Percentiles rank a stretch among this genome's conserved stretches.
phyloP scores from a whole-genome alignment of 2,888 invertebrate genomes.

The Eupithecia pulchellata region DNA sequence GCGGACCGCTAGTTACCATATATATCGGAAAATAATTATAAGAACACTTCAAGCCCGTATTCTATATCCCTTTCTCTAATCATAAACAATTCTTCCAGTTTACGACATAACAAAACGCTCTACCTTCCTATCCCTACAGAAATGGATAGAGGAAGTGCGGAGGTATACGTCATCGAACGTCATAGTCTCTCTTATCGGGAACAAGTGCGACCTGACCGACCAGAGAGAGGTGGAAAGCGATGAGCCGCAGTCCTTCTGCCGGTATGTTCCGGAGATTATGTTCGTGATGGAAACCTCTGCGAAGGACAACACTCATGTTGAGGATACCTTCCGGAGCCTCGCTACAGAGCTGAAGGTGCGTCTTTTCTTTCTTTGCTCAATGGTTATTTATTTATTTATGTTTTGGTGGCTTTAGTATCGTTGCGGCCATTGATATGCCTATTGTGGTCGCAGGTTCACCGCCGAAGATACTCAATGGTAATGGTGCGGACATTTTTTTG shows the following conservation, averaged over 20 bases:
- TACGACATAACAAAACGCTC: conserved; percentile 98
- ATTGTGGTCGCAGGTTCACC: no score
- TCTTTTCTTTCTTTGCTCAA: not conserved
- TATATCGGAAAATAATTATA: not conserved
- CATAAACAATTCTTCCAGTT: conserved; percentile 79
- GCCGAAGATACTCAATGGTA: no score
- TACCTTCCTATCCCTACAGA: conserved; percentile 95
- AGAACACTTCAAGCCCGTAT: not conserved
- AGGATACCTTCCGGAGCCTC: conserved; percentile 93
- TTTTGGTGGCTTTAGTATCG: no score
- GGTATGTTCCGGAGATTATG: conserved; percentile 94
- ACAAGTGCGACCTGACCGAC: conserved; percentile 94
- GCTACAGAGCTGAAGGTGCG: conserved; percentile 93
- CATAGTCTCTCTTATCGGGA: conserved; percentile 95
- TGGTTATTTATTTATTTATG: no score
- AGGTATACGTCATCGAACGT: conserved; percentile 97
- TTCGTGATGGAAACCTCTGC: conserved; percentile 95
- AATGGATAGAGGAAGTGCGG: conserved; percentile 98
- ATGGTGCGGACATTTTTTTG: no score
- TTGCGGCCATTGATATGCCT: no score
- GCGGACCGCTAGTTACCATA: no score
- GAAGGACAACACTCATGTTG: conserved; percentile 96
- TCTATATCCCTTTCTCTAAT: not conserved
- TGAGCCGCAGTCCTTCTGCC: conserved; percentile 94
- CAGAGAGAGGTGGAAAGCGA: conserved; percentile 93